A percentile compares a stretch with the other conserved stretches of the same genome.
Conservation (phyloP, 2,113 vertebrate species). For the Meriones unguiculatus region DNA sequence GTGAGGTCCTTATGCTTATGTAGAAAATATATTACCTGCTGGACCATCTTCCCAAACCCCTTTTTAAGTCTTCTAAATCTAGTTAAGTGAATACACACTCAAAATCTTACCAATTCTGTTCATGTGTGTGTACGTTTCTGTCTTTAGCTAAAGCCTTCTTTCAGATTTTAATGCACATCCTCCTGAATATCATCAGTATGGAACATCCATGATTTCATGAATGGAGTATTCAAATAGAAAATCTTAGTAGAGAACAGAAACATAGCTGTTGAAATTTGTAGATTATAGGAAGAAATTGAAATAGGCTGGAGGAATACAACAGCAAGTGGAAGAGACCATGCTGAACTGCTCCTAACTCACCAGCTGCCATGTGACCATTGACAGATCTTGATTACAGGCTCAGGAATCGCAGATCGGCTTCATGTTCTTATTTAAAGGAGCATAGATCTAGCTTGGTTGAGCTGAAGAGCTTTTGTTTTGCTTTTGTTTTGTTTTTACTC, state of each 20-base stretch:
- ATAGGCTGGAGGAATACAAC: neutral
- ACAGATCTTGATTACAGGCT: neutral
- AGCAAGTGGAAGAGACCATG: neutral
- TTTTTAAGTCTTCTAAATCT: neutral
- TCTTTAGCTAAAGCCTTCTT: neutral
- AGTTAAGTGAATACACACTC: neutral
- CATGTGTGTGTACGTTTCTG: neutral
- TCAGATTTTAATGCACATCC: neutral
- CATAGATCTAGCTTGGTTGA: neutral
- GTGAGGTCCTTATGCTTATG: neutral
- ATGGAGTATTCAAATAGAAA: slow-evolving; percentile 27
- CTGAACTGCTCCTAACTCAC: neutral
- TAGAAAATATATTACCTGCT: neutral
- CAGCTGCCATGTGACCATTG: neutral
- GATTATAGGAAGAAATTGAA: neutral
- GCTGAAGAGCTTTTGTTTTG: no score
- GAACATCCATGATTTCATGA: slow-evolving; percentile 30
- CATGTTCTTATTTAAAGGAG: neutral
- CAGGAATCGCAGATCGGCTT: neutral
- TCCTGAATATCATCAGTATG: neutral
- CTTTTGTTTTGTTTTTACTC: neutral
- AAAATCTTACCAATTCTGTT: neutral
- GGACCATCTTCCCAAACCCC: neutral
- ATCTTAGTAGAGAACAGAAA: neutral
- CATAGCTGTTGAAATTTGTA: neutral